phyloP scores from a whole-genome alignment of 2,797 vertebrate genomes.

The Botia kubotai region DNA sequence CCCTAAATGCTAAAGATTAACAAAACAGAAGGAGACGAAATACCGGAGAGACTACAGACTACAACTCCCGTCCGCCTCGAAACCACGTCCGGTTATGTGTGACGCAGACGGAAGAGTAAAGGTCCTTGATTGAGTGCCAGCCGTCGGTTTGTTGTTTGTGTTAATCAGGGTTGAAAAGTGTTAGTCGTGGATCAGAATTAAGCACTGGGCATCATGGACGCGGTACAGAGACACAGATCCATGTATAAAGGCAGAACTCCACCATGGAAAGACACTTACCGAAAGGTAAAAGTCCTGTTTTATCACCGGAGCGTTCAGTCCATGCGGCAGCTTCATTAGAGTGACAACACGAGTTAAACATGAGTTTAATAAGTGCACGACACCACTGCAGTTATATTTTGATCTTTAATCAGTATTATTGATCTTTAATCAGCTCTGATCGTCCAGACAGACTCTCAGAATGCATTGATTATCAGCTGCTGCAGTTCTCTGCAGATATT shows the following conservation, averaged over 20 bases:
- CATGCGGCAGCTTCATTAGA: neutral
- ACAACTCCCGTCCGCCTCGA: conserved; percentile 47
- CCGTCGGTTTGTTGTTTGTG: neutral
- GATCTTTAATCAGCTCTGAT: too few species aligned
- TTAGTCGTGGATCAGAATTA: neutral
- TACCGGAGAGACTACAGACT: conserved; percentile 22
- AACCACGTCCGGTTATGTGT: conserved; percentile 46
- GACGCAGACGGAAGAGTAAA: conserved; percentile 47
- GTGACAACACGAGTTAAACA: too few species aligned
- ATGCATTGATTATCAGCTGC: neutral
- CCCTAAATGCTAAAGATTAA: neutral
- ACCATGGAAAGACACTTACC: conserved; percentile 81
- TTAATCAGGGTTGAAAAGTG: neutral
- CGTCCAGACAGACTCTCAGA: too few species aligned
- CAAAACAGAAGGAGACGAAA: neutral
- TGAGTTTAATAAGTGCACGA: too few species aligned
- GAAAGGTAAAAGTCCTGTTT: conserved; percentile 67
- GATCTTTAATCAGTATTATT: too few species aligned
- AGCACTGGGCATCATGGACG: conserved; percentile 67
- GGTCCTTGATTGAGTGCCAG: conserved; percentile 21
- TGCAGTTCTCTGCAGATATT: too few species aligned
- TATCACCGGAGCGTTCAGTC: too few species aligned
- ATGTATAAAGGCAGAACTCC: conserved; percentile 80
- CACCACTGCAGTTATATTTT: too few species aligned
- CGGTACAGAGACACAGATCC: conserved; percentile 72